Conservation (phyloP, 2,113 vertebrate genomes). For the Larimichthys crocea region DNA sequence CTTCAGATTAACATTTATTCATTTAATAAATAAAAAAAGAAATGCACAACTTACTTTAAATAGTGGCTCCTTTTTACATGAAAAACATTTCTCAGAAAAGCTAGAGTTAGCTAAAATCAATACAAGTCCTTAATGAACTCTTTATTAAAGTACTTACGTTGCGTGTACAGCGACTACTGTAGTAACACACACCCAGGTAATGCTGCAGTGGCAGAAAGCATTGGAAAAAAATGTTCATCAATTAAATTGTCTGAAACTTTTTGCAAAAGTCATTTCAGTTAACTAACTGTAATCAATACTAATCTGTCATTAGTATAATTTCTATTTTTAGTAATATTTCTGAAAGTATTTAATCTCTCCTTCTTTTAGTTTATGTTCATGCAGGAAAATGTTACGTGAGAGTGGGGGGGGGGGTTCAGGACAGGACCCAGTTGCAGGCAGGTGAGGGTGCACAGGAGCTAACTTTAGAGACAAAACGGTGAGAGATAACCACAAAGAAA, state of each 20-base stretch:
- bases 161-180: background rate
- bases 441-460: no score
- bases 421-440: no score
- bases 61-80: background rate
- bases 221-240: background rate
- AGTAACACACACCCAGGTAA: background rate
- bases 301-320: no score
- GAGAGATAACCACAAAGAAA: no score
- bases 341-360: slow-evolving; percentile 10
- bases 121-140: background rate
- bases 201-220: background rate
- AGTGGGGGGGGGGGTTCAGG: no score
- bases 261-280: background rate
- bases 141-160: slow-evolving; percentile 15
- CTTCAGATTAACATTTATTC: background rate
- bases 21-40: background rate
- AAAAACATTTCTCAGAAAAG: background rate
- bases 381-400: background rate
- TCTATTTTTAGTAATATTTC: background rate
- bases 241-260: background rate
- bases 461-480: no score
- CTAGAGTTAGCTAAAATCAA: slow-evolving; percentile 3
- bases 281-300: background rate
- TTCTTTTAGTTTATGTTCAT: background rate
- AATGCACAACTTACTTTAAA: background rate